Base-by-base conservation (phyloP, 2,113 vertebrate species). In the Fukomys damarensis region DNA sequence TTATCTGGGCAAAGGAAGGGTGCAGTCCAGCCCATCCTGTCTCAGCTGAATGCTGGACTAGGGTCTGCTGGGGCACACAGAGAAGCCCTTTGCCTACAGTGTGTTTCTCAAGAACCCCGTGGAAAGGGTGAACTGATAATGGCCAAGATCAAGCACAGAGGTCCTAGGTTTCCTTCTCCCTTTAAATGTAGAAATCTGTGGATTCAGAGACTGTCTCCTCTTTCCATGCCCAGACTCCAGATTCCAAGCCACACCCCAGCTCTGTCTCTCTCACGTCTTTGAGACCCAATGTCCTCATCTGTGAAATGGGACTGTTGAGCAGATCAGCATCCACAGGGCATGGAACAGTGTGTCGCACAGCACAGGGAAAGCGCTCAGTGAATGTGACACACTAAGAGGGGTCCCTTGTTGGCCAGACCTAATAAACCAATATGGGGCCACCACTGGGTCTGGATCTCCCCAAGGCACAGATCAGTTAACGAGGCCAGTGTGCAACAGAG, bases 301-400 rank as follows among this genome's bases (percentile, higher is more conserved):
- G 81, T 85, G 85, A 95, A 91, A 70, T 56, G 54, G 81, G 52
- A 28, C 32, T 4, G 2, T 3, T 49, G 26, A 70, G 38, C 32
- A 41, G 85, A n/a, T 2, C 11, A 30, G 54, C 3, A 9, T 7
- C 20, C 58, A 22, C 26, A 84, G 3, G 17, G 9, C 30, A 46
- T 20, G 3, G 5, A 16, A 24, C 3, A 12, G 7, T 5, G 2
- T 10, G 32, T 0, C 17, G 41, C n/a, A 38, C 38, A 19, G 56
- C 56, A 49, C 9, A 20, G 32, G 26, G 5, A 5, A 11, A 65
- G 6, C 0, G 2, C 24, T 54, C 58, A 28, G 0, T 8, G 56
- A 66, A 52, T 1, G 3, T 14, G 1, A 11, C 77, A 56, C 4
- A 32, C 68, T 32, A 7, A 7, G 22, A 35, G 2, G 0, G 5